Base-by-base conservation (phyloP, 2,888 invertebrate species). In the Drosophila mettleri region DNA sequence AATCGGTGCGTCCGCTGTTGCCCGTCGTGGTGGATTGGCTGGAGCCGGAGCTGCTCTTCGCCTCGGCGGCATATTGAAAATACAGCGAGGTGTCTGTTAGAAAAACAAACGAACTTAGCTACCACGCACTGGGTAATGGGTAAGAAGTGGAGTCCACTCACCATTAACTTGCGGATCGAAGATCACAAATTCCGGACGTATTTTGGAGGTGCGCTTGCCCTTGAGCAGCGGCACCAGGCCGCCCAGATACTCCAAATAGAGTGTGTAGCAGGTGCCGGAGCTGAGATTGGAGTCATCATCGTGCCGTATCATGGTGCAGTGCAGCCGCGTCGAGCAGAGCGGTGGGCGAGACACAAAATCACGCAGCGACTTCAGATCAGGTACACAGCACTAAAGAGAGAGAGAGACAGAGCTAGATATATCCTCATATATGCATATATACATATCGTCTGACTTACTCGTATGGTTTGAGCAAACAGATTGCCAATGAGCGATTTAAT, bases 251-350 rank as follows among this genome's bases (percentile, higher is more conserved):
- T 99, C 99, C 81, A 99, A 93, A 92, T 99, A 99, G 14, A 97
- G 93, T 0, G 97, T 97, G 91, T 97, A 97, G 80, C 96, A 97
- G 33, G 96, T 96, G 36, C 95, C 95, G 6, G 94, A 93, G 67
- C 92, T 92, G 18, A 95, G 93, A 85, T 95, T 95, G 63, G 95
- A 95, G 83, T 98, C 98, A 70, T 96, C 96, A 73, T 97, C 97
- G 90, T 98, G 98, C 0, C 98, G 94, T 68, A 99, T 95, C 97
- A 99, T 99, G 58, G 99, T 99, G 93, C 99, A 99, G 93, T 99
- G 98, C 64, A 99, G 94, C 7, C 99, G 95, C 61, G 96, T 97
- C 59, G 95, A 95, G 69, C 95, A 95, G 24, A 95, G 93, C 2
- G 98, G 98, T 14, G 99, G 98, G 54, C 97, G 95, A 45, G 98